Conservation (phyloP, 2,113 vertebrate genomes). For the Cervus canadensis region DNA sequence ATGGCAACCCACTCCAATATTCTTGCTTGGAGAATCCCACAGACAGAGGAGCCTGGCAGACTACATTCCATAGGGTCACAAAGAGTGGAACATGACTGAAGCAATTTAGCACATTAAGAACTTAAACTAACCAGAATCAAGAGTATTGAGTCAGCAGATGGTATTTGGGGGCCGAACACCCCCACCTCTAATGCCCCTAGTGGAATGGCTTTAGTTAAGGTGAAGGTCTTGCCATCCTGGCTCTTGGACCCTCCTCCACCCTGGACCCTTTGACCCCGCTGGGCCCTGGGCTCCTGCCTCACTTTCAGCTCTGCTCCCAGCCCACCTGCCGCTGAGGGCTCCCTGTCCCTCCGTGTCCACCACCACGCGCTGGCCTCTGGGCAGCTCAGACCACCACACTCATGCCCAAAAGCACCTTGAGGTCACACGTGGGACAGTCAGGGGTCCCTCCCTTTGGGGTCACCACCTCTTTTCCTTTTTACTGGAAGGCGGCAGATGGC, state of each 20-base stretch:
- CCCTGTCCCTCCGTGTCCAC: not conserved
- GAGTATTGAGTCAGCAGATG: not conserved
- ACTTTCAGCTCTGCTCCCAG: not conserved
- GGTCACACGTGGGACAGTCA: accelerated
- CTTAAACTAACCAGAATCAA: not conserved
- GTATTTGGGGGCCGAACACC: not conserved
- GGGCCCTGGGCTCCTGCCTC: not conserved
- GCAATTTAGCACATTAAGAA: not conserved
- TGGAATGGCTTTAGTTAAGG: not conserved
- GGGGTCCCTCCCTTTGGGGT: not conserved
- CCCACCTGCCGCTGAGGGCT: accelerated
- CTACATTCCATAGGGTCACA: not conserved
- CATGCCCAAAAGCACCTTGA: not conserved
- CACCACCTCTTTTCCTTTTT: not conserved
- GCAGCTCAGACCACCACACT: not conserved
- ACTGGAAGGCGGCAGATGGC: not conserved
- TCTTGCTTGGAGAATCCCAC: not conserved
- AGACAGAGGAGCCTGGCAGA: not conserved
- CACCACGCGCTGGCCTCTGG: not conserved
- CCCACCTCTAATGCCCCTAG: not conserved
- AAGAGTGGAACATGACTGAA: not conserved
- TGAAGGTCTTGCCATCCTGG: not conserved
- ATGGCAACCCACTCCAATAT: not conserved
- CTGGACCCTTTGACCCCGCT: accelerated
- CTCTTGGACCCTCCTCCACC: not conserved